Evolutionary conservation across 2,888 invertebrate genomes (phyloP).

Genomic region (Apodemia duryi): DNA sequence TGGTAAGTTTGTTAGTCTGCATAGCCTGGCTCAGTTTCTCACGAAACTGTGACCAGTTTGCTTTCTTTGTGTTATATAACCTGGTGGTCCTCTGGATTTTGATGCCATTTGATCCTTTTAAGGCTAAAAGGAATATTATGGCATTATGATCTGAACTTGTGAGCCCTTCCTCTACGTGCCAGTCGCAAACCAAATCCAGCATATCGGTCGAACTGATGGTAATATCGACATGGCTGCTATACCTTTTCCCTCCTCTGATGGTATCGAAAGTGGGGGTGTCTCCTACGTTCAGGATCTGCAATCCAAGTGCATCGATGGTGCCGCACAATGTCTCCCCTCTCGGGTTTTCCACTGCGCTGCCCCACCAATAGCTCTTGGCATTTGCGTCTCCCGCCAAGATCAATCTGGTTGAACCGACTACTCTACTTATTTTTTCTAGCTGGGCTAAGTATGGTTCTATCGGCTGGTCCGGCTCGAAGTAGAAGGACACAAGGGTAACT

Average conservation of each 20-base stretch:
- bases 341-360: neutral
- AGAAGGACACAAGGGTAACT: neutral
- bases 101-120: neutral
- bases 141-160: neutral
- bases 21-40: conserved; percentile 13
- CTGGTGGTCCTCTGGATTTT: conserved; percentile 18
- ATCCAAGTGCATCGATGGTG: neutral
- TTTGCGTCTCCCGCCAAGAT: neutral
- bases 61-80: conserved; percentile 20
- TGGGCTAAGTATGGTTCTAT: neutral
- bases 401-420: neutral
- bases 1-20: conserved; percentile 1
- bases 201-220: neutral
- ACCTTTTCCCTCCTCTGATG: neutral
- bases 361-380: neutral
- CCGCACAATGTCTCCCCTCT: neutral
- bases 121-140: neutral
- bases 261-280: neutral
- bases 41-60: conserved; percentile 20
- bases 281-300: neutral
- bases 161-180: neutral
- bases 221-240: neutral
- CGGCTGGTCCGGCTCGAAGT: neutral
- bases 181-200: neutral
- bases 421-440: neutral